phyloP scores from a whole-genome alignment of 2,888 invertebrate genomes.

The Tetragonula carbonaria region DNA sequence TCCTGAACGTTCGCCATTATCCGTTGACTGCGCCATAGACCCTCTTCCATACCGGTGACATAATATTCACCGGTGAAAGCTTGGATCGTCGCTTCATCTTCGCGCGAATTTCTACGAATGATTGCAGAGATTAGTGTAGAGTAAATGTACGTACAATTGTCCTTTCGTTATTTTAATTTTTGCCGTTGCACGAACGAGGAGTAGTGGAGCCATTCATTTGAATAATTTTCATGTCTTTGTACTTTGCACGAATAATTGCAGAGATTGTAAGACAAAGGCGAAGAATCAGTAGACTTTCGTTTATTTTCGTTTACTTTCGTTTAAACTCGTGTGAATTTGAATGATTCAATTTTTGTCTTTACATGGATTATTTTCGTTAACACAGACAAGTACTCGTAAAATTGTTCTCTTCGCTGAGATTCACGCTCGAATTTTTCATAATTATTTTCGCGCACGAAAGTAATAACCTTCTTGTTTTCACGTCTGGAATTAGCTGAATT shows the following conservation, averaged over 20 bases:
- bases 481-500: too few relatives aligned
- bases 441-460: too few relatives aligned
- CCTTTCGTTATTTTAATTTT: too few relatives aligned
- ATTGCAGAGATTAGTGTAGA: fast-evolving
- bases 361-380: too few relatives aligned
- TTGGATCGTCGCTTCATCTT: background rate
- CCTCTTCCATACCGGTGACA: background rate
- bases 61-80: conserved; percentile 10
- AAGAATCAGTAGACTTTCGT: background rate
- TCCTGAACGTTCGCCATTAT: conserved; percentile 2
- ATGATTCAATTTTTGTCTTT: background rate
- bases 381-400: too few relatives aligned
- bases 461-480: too few relatives aligned
- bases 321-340: background rate
- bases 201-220: too few relatives aligned
- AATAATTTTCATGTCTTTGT: too few relatives aligned
- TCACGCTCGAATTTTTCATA: too few relatives aligned
- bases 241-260: background rate
- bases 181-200: too few relatives aligned
- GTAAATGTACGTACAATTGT: background rate
- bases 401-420: too few relatives aligned
- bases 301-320: background rate
- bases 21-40: background rate
- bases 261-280: background rate
- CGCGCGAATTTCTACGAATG: background rate